A percentile compares a stretch with the other conserved stretches of the same genome.
Evolutionary conservation across 2,113 vertebrate species (phyloP).

Genomic region (Isichthys henryi): DNA sequence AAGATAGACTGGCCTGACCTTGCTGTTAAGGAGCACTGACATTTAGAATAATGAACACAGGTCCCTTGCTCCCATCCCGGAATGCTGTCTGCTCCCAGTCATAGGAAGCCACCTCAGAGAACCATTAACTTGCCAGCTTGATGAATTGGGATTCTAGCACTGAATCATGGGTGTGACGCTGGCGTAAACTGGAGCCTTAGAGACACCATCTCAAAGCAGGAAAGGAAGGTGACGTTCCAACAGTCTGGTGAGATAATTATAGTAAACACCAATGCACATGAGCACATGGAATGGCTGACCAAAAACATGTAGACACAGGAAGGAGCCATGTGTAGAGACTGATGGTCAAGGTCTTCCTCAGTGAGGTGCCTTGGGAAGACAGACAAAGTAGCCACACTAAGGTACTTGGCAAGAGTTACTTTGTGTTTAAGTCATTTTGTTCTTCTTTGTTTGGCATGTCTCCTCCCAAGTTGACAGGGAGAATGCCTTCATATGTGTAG

Average conservation of each 20-base stretch:
- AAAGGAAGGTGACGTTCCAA: background rate
- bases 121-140: background rate
- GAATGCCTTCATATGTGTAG: background rate
- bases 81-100: background rate
- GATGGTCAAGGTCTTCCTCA: background rate
- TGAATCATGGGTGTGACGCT: background rate
- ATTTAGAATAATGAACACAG: constrained; percentile 1
- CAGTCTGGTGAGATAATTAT: background rate
- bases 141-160: background rate
- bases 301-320: background rate
- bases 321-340: background rate
- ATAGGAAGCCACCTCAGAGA: background rate
- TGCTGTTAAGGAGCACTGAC: constrained; percentile 4
- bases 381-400: background rate
- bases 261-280: background rate
- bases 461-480: background rate
- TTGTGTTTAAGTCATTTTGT: background rate
- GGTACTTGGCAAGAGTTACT: background rate
- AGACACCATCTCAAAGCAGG: background rate
- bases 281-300: background rate
- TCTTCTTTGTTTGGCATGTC: background rate
- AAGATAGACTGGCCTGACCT: background rate
- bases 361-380: background rate
- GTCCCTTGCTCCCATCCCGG: background rate
- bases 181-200: background rate